Evolutionary conservation across 2,888 invertebrate species (phyloP).

Genomic region (Hypomecis atomaria): DNA sequence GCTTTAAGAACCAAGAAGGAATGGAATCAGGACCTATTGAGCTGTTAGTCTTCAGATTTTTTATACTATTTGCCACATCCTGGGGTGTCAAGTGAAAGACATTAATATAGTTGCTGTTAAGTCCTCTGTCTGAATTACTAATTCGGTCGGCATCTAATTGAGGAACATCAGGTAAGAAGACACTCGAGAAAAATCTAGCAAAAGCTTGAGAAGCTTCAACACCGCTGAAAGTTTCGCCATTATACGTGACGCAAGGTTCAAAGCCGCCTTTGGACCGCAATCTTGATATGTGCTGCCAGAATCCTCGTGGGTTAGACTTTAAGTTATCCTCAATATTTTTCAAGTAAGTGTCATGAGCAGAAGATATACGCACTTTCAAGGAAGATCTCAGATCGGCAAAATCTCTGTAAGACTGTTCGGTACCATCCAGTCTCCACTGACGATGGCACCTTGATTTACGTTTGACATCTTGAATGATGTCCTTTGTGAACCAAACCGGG

Average conservation of each 20-base stretch:
- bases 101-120: constrained; percentile 10
- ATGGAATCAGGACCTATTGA: constrained; percentile 3
- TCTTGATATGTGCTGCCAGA: constrained; percentile 12
- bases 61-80: background rate
- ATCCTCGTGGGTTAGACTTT: background rate
- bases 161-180: constrained; percentile 6
- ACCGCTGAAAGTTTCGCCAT: constrained; percentile 1
- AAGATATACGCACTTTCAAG: background rate
- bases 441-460: background rate
- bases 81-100: background rate
- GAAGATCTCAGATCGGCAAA: background rate
- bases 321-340: constrained; percentile 7
- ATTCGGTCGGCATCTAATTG: background rate
- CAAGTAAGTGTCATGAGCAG: background rate
- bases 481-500: background rate
- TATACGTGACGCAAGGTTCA: constrained; percentile 9
- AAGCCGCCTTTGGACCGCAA: constrained; percentile 14
- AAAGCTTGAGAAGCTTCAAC: constrained; percentile 11
- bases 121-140: background rate
- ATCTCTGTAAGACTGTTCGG: background rate
- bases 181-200: constrained; percentile 12
- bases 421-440: background rate
- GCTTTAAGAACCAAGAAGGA: background rate
- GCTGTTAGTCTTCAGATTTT: constrained; percentile 8
- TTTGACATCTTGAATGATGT: background rate